Evolutionary conservation across 2,113 vertebrate species (phyloP).

Genomic region (Trogon melanurus): DNA sequence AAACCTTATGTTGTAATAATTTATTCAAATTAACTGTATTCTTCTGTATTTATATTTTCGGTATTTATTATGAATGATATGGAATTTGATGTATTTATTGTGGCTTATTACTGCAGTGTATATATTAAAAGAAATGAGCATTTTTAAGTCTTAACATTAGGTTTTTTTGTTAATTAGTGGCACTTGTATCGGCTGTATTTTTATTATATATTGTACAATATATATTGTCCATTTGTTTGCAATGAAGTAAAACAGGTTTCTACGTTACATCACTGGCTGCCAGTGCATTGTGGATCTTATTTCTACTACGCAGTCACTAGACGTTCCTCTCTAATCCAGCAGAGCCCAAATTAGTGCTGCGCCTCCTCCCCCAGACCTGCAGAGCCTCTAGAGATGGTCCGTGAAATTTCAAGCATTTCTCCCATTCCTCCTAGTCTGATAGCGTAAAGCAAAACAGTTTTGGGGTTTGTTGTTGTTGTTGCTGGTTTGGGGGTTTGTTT

Average conservation of each 20-base stretch:
- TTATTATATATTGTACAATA: constrained; percentile 87
- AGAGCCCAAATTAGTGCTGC: neutral
- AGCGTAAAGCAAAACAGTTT: neutral
- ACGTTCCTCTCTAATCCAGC: neutral
- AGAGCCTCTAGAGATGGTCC: neutral
- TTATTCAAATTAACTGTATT: constrained; percentile 83
- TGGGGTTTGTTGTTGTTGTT: neutral
- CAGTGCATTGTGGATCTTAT: constrained; percentile 34
- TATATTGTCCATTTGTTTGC: constrained; percentile 87
- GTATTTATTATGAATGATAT: constrained; percentile 97
- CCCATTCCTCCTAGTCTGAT: neutral
- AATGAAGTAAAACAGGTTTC: constrained; percentile 83
- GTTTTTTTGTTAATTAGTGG: constrained; percentile 84
- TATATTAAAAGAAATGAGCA: constrained; percentile 86
- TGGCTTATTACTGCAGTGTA: constrained; percentile 94
- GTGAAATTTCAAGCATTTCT: neutral
- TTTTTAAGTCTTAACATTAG: constrained; percentile 82
- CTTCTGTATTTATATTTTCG: constrained; percentile 86
- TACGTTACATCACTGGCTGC: constrained; percentile 67
- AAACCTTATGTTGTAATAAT: constrained; percentile 81
- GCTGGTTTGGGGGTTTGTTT: too few species aligned
- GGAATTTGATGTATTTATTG: constrained; percentile 97
- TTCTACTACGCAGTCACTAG: neutral
- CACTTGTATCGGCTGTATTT: constrained; percentile 86
- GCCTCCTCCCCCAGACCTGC: neutral